Conservation (phyloP, 2,113 vertebrate genomes). For the Neolamprologus fasciatus region DNA sequence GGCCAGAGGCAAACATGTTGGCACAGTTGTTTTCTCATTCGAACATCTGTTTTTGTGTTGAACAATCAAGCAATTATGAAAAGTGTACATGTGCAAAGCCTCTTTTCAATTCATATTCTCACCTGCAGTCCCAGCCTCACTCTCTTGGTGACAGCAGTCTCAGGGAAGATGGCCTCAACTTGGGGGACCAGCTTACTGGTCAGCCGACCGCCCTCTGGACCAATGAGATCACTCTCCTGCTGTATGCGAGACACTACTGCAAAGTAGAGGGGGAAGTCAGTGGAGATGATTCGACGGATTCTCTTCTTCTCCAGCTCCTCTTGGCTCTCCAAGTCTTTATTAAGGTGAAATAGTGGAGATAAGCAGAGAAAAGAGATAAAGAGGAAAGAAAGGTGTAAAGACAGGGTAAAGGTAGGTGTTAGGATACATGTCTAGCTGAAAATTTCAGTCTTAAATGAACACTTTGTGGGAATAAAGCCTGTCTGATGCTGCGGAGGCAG, state of each 20-base stretch:
- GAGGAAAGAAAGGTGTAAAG: neutral
- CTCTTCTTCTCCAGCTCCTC: conserved; percentile 94
- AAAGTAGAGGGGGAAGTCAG: conserved; percentile 94
- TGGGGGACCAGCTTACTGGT: conserved; percentile 84
- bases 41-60: neutral
- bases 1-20: neutral
- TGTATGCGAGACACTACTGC: conserved; percentile 94
- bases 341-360: neutral
- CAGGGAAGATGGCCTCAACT: conserved; percentile 91
- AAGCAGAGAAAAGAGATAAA: neutral
- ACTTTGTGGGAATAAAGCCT: neutral
- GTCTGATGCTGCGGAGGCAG: neutral
- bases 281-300: conserved; percentile 91
- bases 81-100: neutral
- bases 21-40: neutral
- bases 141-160: conserved; percentile 88
- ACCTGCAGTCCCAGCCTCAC: conserved; percentile 94
- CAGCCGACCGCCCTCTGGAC: conserved; percentile 85
- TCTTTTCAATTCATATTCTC: neutral
- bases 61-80: neutral
- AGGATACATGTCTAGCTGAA: neutral
- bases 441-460: neutral
- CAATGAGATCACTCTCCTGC: conserved; percentile 90
- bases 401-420: neutral
- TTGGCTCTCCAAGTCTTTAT: conserved; percentile 84